Conservation (phyloP, 2,888 invertebrate species). For the Patella pellucida region DNA sequence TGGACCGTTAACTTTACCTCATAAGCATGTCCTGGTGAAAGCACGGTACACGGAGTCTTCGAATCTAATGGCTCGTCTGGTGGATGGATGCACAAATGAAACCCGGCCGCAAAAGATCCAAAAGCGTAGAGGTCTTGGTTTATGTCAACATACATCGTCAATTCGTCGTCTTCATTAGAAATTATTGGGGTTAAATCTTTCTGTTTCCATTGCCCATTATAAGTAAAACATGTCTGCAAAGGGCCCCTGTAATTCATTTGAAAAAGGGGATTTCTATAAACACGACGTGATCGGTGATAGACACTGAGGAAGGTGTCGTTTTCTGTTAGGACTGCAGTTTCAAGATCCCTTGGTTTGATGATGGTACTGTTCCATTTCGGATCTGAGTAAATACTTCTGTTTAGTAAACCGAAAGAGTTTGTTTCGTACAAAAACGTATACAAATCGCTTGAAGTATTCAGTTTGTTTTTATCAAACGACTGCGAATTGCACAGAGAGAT, state of each 20-base stretch:
- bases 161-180: not conserved
- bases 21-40: not conserved
- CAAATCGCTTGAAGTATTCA: not conserved
- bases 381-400: not conserved
- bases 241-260: not conserved
- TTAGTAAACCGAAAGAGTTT: not conserved
- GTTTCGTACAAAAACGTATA: not conserved
- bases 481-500: not conserved
- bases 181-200: not conserved
- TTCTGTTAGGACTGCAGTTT: not conserved
- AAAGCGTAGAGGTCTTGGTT: not conserved
- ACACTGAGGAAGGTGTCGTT: not conserved
- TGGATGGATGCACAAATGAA: not conserved
- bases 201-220: not conserved
- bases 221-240: not conserved
- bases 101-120: not conserved
- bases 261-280: not conserved
- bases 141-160: not conserved
- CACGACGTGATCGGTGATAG: not conserved
- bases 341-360: not conserved
- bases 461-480: conserved; percentile 1
- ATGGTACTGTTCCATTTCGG: not conserved
- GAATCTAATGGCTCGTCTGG: not conserved
- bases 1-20: not conserved
- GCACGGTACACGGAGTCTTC: not conserved